Conservation (phyloP, 1,140 invertebrate species). For the Acromyrmex echinatior region DNA sequence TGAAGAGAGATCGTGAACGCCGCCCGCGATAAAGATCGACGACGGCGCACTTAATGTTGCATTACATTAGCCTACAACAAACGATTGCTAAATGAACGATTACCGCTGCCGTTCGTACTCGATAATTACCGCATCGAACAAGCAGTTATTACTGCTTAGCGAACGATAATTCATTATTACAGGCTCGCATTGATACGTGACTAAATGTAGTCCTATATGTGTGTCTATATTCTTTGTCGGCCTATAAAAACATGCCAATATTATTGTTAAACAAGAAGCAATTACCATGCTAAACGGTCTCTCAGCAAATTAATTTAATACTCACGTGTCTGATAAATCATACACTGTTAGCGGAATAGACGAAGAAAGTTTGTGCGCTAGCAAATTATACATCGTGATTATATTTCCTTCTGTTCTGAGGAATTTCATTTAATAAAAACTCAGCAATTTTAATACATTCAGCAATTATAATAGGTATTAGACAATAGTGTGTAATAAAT, state of each 20-base stretch:
- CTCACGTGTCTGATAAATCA: not conserved
- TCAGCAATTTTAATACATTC: not conserved
- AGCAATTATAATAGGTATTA: not conserved
- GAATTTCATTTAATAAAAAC: slow-evolving; percentile 17
- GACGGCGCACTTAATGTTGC: slow-evolving; percentile 40
- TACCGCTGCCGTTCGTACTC: slow-evolving; percentile 31
- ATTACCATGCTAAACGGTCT: slow-evolving; percentile 2
- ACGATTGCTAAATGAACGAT: slow-evolving; percentile 61
- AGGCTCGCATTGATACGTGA: slow-evolving; percentile 29
- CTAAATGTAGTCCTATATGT: not conserved
- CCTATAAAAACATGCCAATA: slow-evolving; percentile 17
- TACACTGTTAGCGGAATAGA: not conserved
- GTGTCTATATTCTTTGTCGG: not conserved
- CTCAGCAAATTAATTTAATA: slow-evolving; percentile 39
- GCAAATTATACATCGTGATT: not conserved
- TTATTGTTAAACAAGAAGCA: slow-evolving; percentile 54
- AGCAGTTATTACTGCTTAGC: slow-evolving; percentile 53
- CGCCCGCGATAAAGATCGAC: slow-evolving; percentile 53
- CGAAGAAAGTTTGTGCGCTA: slow-evolving; percentile 19
- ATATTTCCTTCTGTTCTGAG: too few relatives aligned
- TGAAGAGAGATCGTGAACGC: slow-evolving; percentile 53
- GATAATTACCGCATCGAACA: slow-evolving; percentile 56
- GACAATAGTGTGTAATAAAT: too few relatives aligned
- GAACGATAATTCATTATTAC: slow-evolving; percentile 61
- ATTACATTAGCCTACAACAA: slow-evolving; percentile 59